Evolutionary conservation across 2,888 invertebrate species (phyloP), one percentile per base, ranked within the genome.

Genomic region (Nemotelus pantherinus): DNA sequence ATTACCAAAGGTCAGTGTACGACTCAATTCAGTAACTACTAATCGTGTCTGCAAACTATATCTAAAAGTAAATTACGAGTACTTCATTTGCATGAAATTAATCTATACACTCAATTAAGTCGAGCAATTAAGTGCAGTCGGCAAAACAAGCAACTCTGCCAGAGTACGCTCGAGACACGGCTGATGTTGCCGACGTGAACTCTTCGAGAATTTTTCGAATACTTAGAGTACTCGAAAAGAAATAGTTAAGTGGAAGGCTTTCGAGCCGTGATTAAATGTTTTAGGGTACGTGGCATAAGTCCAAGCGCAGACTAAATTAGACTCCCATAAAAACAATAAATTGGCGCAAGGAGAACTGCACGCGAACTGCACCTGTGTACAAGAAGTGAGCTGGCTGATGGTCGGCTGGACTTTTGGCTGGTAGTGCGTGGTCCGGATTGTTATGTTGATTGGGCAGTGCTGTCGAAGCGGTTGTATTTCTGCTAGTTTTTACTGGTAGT

Each of bases 311-410:
- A 68, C 68, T 2, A 53, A 68, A 68, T 48, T 53, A 53, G 68
- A 25, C 53, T 45, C 39, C 41, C 7, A 41, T 41, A 50, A 68
- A 68, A 68, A 68, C 48, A 25, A 25, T 50, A 41, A 50, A 68
- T 50, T 3, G 53, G 68, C n/a, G 68, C 68, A 41, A 68, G 45
- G 68, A 6, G 41, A 45, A 44, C 7, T 68, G 68, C 68, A 68
- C 68, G 68, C 68, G 68, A 68, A 47, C 50, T 50, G 68, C 48
- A 68, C 68, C 68, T 48, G 68, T 68, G 68, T 5, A 5, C 68
- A 68, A 50, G 68, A 68, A 68, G 41, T 50, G 48, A 41, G 65
- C 43, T 41, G 63, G 41, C n/a, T 47, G 9, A 4, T 65, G 65
- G 9, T 44, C n/a, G 44, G 65, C 5, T 7, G 50, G 9, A 50